Evolutionary conservation across 2,113 vertebrate genomes (phyloP), one percentile per base, ranked within the genome.

Genomic region (Vombatus ursinus): DNA sequence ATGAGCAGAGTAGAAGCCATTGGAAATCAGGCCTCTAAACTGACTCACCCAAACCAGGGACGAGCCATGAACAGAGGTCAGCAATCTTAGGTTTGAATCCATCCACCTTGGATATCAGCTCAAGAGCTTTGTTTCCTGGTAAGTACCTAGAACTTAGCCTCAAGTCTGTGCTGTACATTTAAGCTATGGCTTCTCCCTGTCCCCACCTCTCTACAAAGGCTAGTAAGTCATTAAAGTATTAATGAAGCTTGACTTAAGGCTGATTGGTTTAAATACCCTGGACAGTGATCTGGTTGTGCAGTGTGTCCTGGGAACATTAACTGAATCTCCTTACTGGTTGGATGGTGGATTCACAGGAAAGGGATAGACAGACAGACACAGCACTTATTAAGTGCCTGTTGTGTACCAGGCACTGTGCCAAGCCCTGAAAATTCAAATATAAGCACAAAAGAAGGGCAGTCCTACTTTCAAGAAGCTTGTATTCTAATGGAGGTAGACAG

Each of bases 91-190:
- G 91, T 50, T 47, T 0, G 0, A 12, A 9, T 61, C 48, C 9
- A 0, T 90, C 54, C 92, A 89, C 25, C 90, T 96, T 53, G 91
- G 53, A 91, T 50, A 11, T 68, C 91, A 47, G n/a, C 37, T 50
- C 51, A 94, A 96, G 92, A 97, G 77, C 54, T 49, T 31, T 31
- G 91, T 91, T 90, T 57, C 53, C 23, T 44, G 50, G 68, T 89
- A 61, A 91, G 8, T 91, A 68, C 68, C 91, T 53, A 47, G 92
- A 91, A 92, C 50, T 44, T 51, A 77, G n/a, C n/a, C n/a, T 94
- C 31, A 94, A 93, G 92, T 53, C 47, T 93, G 37, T 77, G 68
- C 68, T 77, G 4, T 22, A 77, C 12, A 1, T 14, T 77, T n/a
- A 77, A n/a, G 37, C 37, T n/a, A 77, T 77, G 5, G 26, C 26